Percentiles rank a stretch among this genome's conserved stretches.
Conservation (phyloP, 2,888 invertebrate genomes). For the Micoletzkya japonica region DNA sequence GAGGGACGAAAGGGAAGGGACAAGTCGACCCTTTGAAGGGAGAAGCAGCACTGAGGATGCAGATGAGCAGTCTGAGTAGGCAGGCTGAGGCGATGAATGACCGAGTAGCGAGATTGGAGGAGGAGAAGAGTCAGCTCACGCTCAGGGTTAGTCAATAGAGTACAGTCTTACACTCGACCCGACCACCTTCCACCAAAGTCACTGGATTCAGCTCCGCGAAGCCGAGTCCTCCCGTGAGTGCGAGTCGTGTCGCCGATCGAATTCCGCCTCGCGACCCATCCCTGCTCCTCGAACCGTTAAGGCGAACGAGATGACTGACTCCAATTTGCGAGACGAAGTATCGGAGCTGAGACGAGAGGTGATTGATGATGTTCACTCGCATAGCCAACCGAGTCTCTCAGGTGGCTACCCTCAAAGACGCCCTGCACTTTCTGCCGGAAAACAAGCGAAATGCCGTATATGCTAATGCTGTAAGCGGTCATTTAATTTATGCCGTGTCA, state of each 20-base stretch:
- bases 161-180: background rate
- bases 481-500: background rate
- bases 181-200: too few species aligned
- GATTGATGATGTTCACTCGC: background rate
- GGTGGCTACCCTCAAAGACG: conserved; percentile 43
- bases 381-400: background rate
- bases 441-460: conserved; percentile 18
- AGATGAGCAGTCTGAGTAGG: conserved; percentile 41
- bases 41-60: conserved; percentile 43
- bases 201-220: conserved; percentile 6
- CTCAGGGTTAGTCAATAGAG: background rate
- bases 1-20: background rate
- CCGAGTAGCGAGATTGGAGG: conserved; percentile 38
- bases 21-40: conserved; percentile 27
- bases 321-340: conserved; percentile 43
- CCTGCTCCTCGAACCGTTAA: conserved; percentile 23
- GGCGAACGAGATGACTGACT: background rate
- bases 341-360: conserved; percentile 45
- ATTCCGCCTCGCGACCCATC: background rate
- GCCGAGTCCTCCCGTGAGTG: conserved; percentile 16
- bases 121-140: conserved; percentile 35
- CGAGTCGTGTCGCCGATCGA: background rate
- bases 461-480: conserved; percentile 19
- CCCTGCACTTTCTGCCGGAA: conserved; percentile 31
- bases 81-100: conserved; percentile 40